A percentile compares a stretch with the other conserved stretches of the same genome.
Conservation (phyloP, 2,113 vertebrate species). For the Myanophis thanlyinensis region DNA sequence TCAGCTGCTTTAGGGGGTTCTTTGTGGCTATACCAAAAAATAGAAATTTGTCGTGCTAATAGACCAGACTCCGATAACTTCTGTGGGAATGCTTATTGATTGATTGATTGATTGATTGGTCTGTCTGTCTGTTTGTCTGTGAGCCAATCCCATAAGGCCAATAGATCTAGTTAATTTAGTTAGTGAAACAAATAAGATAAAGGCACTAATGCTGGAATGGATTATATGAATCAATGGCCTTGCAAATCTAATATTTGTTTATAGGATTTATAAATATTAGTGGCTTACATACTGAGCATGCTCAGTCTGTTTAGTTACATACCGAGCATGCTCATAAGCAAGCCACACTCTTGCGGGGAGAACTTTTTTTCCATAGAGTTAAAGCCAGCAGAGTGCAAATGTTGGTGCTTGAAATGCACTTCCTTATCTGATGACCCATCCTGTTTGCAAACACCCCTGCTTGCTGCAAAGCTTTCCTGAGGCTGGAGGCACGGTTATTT, state of each 20-base stretch:
- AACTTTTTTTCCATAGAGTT: neutral
- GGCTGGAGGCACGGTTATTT: neutral
- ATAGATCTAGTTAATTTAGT: neutral
- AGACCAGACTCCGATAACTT: too few species aligned
- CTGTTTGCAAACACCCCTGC: neutral
- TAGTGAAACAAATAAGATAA: slow-evolving; percentile 10
- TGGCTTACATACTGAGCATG: neutral
- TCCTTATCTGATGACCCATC: neutral
- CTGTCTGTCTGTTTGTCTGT: too few species aligned
- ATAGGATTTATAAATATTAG: slow-evolving; percentile 4
- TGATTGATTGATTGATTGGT: too few species aligned
- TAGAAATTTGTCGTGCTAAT: too few species aligned
- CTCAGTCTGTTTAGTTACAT: neutral
- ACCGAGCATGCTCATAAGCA: neutral
- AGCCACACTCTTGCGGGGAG: neutral
- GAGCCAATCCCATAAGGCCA: accelerated
- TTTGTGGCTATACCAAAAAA: too few species aligned
- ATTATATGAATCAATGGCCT: slow-evolving; percentile 28
- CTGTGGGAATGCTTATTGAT: too few species aligned
- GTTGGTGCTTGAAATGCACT: neutral
- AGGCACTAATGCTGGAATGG: neutral
- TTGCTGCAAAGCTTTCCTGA: neutral
- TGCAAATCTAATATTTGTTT: slow-evolving; percentile 37
- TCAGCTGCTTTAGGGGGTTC: too few species aligned
- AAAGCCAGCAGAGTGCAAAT: neutral